phyloP scores from a whole-genome alignment of 2,113 vertebrate genomes.

The Odocoileus hemionus region DNA sequence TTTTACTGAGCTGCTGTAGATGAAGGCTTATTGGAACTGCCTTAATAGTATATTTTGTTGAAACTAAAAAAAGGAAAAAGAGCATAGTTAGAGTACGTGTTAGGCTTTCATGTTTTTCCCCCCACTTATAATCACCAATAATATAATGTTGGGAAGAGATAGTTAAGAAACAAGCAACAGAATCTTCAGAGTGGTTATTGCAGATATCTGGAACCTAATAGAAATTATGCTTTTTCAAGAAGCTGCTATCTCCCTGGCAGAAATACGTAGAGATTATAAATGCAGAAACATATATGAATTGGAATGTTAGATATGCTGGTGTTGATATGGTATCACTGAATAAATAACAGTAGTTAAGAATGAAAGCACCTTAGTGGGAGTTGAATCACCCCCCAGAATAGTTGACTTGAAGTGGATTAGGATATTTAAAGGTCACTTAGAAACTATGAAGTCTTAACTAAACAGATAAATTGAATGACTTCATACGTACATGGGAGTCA shows the following conservation, averaged over 20 bases:
- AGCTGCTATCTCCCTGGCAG: neutral
- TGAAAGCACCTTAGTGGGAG: neutral
- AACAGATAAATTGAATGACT: neutral
- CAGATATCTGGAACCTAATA: neutral
- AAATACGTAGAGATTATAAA: neutral
- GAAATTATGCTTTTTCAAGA: neutral
- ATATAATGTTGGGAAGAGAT: neutral
- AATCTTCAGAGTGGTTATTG: neutral
- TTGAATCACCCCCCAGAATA: neutral
- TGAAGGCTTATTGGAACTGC: neutral
- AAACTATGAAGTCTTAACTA: neutral
- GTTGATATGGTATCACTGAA: neutral
- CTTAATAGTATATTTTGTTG: neutral
- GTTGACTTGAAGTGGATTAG: neutral
- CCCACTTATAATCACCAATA: neutral
- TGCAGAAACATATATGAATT: neutral
- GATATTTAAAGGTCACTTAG: neutral
- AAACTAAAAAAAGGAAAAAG: neutral
- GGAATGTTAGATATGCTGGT: neutral
- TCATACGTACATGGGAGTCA: neutral
- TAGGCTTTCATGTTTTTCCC: neutral
- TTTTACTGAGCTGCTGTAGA: neutral
- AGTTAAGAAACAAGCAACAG: neutral
- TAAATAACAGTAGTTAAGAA: neutral
- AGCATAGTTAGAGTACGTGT: neutral